phyloP scores from a whole-genome alignment of 1,140 invertebrate genomes.

The Agrypnia vestita region DNA sequence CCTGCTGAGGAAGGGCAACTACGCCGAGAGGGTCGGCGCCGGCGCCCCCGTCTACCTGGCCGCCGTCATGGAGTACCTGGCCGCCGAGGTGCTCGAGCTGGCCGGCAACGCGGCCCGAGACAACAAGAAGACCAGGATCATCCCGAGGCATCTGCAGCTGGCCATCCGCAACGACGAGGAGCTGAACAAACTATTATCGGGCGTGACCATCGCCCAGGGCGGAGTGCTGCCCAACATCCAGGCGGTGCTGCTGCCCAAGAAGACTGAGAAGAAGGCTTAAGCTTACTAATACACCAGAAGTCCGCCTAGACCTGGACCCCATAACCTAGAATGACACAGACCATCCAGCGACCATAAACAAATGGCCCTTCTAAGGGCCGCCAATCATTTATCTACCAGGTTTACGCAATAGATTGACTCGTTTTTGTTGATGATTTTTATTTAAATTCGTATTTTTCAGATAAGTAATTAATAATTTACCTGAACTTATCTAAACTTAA shows the following conservation, averaged over 20 bases:
- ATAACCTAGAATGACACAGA: neutral
- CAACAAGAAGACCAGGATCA: constrained; percentile 73
- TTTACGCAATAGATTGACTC: neutral
- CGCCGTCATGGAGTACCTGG: constrained; percentile 73
- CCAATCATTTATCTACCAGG: neutral
- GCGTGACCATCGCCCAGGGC: constrained; percentile 85
- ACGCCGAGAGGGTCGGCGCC: constrained; percentile 80
- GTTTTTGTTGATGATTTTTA: too few species aligned
- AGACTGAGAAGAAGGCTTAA: constrained; percentile 68
- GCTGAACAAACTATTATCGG: constrained; percentile 82
- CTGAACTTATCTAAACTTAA: too few species aligned
- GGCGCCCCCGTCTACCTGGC: constrained; percentile 82
- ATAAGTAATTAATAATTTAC: too few species aligned
- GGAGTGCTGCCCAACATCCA: constrained; percentile 87
- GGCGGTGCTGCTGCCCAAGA: constrained; percentile 81
- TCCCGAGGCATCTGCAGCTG: constrained; percentile 84
- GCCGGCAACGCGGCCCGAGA: constrained; percentile 72
- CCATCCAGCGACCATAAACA: too few species aligned
- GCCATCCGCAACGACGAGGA: constrained; percentile 89
- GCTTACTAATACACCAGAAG: neutral
- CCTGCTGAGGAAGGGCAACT: constrained; percentile 81
- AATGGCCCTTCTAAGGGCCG: constrained; percentile 35
- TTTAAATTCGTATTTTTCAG: too few species aligned
- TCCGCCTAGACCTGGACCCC: neutral
- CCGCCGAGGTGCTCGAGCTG: constrained; percentile 84